These are phyloP conservation scores for Baronia brevicornis DNA, from an alignment of 2,888 invertebrate genomes.

Conservation along the genomic window DNA sequence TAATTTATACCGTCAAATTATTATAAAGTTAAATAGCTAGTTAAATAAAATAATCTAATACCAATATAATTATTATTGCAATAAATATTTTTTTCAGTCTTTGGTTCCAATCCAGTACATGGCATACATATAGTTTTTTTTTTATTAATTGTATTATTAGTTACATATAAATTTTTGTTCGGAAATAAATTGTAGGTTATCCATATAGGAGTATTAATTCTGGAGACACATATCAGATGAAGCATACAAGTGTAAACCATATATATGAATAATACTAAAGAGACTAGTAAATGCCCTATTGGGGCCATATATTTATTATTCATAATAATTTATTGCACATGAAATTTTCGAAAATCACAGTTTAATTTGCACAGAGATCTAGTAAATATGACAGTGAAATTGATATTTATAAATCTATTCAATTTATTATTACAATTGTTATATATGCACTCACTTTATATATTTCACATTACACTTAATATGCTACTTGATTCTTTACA, in stretches of 20 bases:
- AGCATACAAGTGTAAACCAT: constrained; percentile 18
- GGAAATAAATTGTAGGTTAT: constrained; percentile 23
- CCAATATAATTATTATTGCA: constrained; percentile 56
- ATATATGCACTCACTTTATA: no score
- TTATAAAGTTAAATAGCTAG: no score
- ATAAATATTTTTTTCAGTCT: constrained; percentile 65
- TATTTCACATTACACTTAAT: no score
- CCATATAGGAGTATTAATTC: constrained; percentile 17
- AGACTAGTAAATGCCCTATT: constrained; percentile 40
- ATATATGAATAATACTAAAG: constrained; percentile 26
- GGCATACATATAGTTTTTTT: constrained; percentile 43
- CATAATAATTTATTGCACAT: constrained; percentile 50
- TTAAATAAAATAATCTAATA: constrained; percentile 50
- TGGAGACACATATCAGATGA: constrained; percentile 44
- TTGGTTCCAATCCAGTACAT: constrained; percentile 63
- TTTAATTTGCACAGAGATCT: constrained; percentile 51
- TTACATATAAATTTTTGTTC: constrained; percentile 37
- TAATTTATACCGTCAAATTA: no score
- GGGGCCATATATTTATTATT: constrained; percentile 26
- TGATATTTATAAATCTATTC: constrained; percentile 1
- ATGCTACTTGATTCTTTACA: no score
- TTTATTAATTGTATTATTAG: constrained; percentile 32
- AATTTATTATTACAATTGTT: constrained; percentile 1
- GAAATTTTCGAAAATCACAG: constrained; percentile 56
- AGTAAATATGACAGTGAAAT: constrained; percentile 22